Evolutionary conservation across 2,888 invertebrate genomes (phyloP).

Genomic region (Pocota personata): DNA sequence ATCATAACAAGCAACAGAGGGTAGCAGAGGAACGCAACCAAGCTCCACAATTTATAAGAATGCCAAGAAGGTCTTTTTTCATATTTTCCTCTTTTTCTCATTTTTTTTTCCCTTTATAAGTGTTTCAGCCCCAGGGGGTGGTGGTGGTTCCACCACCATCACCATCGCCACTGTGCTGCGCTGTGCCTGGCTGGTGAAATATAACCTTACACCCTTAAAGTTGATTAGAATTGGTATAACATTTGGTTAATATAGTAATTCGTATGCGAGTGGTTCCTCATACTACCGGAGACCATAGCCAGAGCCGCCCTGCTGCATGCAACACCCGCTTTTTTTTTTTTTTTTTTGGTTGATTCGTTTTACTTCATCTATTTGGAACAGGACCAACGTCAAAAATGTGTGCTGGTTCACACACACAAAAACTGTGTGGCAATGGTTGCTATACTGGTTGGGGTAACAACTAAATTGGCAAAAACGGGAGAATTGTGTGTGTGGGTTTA

Average conservation of each 20-base stretch:
- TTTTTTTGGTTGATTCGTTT: constrained; percentile 27
- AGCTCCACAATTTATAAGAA: constrained; percentile 44
- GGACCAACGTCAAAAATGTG: constrained; percentile 32
- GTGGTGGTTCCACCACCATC: constrained; percentile 23
- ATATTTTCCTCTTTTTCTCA: not conserved
- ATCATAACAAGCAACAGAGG: constrained; percentile 44
- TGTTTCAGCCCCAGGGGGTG: constrained; percentile 28
- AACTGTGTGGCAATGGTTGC: not conserved
- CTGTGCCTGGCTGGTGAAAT: constrained; percentile 29
- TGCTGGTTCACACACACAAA: constrained; percentile 7
- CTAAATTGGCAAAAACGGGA: constrained; percentile 61
- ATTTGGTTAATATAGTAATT: constrained; percentile 80
- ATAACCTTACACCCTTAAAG: constrained; percentile 75
- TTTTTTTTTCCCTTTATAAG: constrained; percentile 28
- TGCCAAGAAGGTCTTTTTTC: constrained; percentile 25
- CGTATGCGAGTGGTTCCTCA: constrained; percentile 77
- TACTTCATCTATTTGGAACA: constrained; percentile 42
- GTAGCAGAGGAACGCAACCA: not conserved
- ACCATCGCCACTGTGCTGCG: not conserved
- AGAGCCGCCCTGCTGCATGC: constrained; percentile 44
- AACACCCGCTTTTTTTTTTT: constrained; percentile 41
- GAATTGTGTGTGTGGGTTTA: constrained; percentile 19
- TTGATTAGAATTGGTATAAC: constrained; percentile 79
- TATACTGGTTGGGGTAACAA: constrained; percentile 26
- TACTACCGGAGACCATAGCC: constrained; percentile 40